phyloP scores from a whole-genome alignment of 2,888 invertebrate species.

The Lysandra bellargus region DNA sequence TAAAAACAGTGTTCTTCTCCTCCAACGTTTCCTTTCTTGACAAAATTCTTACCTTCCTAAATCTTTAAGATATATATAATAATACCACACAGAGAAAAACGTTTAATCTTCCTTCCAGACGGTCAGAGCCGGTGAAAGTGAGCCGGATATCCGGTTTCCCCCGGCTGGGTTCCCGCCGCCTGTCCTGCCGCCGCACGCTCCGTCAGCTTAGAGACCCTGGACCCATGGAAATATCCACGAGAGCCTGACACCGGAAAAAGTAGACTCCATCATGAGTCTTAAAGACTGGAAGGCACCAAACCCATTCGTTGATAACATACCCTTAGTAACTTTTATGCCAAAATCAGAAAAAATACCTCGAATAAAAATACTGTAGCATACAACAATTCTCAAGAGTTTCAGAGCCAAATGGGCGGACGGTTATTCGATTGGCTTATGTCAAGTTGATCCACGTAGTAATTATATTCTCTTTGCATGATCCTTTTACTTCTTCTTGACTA shows the following conservation, averaged over 20 bases:
- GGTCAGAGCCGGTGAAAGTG: constrained; percentile 85
- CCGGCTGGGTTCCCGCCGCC: constrained; percentile 93
- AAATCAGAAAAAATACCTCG: neutral
- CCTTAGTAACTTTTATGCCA: neutral
- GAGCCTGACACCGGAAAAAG: constrained; percentile 8
- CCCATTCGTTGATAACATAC: neutral
- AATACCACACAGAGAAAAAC: neutral
- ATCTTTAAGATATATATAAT: too few relatives aligned
- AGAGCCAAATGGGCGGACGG: too few relatives aligned
- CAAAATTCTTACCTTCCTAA: neutral
- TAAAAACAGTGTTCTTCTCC: too few relatives aligned
- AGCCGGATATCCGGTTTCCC: constrained; percentile 89
- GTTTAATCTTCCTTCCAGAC: constrained; percentile 49
- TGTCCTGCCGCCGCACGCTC: constrained; percentile 97
- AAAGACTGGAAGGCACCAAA: neutral
- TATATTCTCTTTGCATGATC: too few relatives aligned
- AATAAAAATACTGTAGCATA: too few relatives aligned
- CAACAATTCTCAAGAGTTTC: too few relatives aligned
- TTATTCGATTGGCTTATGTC: too few relatives aligned
- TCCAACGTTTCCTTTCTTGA: too few relatives aligned
- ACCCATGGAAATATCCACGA: neutral
- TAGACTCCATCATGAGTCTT: neutral
- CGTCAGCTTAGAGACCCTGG: constrained; percentile 86
- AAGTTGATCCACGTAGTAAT: too few relatives aligned
- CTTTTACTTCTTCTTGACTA: too few relatives aligned